Evolutionary conservation across 2,888 invertebrate genomes (phyloP), one percentile per base, ranked within the genome.

Genomic region (Chrysolina americana): DNA sequence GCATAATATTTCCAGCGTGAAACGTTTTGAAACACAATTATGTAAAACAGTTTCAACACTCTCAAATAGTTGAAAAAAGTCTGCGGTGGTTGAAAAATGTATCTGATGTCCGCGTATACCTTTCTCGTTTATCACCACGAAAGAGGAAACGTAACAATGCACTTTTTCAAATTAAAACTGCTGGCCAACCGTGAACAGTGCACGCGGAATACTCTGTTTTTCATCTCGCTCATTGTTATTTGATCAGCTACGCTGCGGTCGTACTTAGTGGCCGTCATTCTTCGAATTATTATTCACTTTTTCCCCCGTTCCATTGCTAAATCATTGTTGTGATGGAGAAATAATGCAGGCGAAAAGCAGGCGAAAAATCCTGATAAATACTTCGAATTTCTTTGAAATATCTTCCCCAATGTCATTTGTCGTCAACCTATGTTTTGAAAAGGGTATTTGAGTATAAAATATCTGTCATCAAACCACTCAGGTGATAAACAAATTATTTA

Each of bases 91-190:
- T 64, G 72, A 63, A 77, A 76, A 77, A 78, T 78, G 75, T 77
- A 76, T 78, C 73, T 73, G 77, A 78, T 78, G 73, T 75, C 75
- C 77, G 74, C 75, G 70, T 78, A 79, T 78, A 62, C 73, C 73
- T 71, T 71, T 69, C 71, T 64, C 65, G 72, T 77, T 76, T 77
- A 73, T 76, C 68, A 71, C 50, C 73, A 76, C 72, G 72, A 75
- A 73, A 74, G 76, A 76, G 76, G 75, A 75, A 75, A 75, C 75
- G 75, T 76, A 76, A 79, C 79, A 79, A 78, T 79, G 77, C 76
- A 79, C 77, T 79, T 79, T 78, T 77, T 78, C 73, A 78, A 78
- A 79, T 78, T 79, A 79, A 77, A 79, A 79, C 72, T 77, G 73
- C 69, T 73, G 74, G 71, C 73, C 68, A 74, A 73, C 75, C 70